Percentiles rank a stretch among this genome's conserved stretches.
These are phyloP conservation scores for Aphelenchoides avenae DNA, from an alignment of 1,140 invertebrate species.

Conservation along the genomic window DNA sequence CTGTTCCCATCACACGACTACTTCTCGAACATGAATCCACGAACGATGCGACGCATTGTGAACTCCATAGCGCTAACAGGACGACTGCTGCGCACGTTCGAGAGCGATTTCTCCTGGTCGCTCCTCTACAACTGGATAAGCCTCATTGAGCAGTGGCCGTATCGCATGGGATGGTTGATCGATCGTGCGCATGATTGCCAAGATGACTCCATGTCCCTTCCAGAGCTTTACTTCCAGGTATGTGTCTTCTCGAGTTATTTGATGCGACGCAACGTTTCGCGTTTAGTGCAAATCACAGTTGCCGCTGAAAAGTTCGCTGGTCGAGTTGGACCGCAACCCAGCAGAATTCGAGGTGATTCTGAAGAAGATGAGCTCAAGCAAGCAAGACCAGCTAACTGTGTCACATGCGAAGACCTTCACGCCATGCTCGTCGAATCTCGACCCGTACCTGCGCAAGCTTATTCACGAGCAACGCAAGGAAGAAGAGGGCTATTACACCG, in stretches of 20 bases:
- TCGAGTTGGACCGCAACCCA: slow-evolving; percentile 51
- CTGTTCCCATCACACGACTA: slow-evolving; percentile 72
- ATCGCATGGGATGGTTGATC: slow-evolving; percentile 92
- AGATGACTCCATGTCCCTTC: slow-evolving; percentile 25
- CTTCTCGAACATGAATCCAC: slow-evolving; percentile 92
- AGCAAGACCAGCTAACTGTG: slow-evolving; percentile 9
- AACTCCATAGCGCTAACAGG: slow-evolving; percentile 77
- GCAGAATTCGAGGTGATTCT: slow-evolving; percentile 48
- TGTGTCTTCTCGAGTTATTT: too few relatives aligned
- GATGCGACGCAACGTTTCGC: too few relatives aligned
- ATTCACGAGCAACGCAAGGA: slow-evolving; percentile 31
- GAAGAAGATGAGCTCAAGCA: slow-evolving; percentile 9
- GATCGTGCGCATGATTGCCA: slow-evolving; percentile 60
- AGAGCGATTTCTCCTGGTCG: slow-evolving; percentile 94
- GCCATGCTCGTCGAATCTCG: slow-evolving; percentile 56
- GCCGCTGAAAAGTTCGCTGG: slow-evolving; percentile 38
- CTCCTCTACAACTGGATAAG: slow-evolving; percentile 81
- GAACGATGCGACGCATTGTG: slow-evolving; percentile 85
- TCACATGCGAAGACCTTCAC: slow-evolving; percentile 48
- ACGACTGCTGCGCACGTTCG: slow-evolving; percentile 89
- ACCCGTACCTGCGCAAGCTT: slow-evolving; percentile 53
- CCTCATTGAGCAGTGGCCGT: slow-evolving; percentile 97
- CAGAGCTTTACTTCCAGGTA: slow-evolving; percentile 39
- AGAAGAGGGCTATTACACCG: too few relatives aligned
- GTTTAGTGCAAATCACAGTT: slow-evolving; percentile 47